Percentiles rank a stretch among this genome's conserved stretches.
These are phyloP conservation scores for Brachypalpus laphriformis DNA, from an alignment of 2,888 invertebrate species.

Conservation along the genomic window DNA sequence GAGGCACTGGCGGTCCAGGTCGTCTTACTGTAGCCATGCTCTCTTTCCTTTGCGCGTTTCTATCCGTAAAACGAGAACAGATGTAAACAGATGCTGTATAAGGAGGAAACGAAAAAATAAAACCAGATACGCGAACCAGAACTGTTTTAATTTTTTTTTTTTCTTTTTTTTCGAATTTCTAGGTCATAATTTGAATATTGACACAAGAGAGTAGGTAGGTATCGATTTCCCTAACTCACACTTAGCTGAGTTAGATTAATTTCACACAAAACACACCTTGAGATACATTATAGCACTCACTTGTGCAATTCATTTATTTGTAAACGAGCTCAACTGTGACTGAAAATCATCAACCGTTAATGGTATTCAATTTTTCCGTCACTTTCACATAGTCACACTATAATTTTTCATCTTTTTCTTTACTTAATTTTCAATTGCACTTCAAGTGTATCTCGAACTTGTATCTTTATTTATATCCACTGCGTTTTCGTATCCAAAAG, in stretches of 20 bases:
- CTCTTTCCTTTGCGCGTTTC: constrained; percentile 5
- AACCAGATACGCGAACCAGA: constrained; percentile 46
- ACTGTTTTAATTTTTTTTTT: constrained; percentile 17
- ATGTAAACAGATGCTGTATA: constrained; percentile 29
- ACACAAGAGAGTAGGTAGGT: constrained; percentile 38
- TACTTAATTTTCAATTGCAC: background rate
- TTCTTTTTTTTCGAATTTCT: constrained; percentile 32
- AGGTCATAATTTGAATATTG: constrained; percentile 67
- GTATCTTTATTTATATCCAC: constrained; percentile 20
- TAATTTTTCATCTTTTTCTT: background rate
- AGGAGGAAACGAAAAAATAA: constrained; percentile 11
- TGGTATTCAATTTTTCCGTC: background rate
- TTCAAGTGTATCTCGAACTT: constrained; percentile 18
- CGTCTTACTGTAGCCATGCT: constrained; percentile 84
- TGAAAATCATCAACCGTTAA: constrained; percentile 14
- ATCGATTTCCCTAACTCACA: constrained; percentile 60
- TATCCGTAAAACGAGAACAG: constrained; percentile 38
- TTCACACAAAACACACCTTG: constrained; percentile 3
- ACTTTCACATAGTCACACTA: constrained; percentile 14
- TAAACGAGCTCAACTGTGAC: background rate
- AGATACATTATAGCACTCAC: constrained; percentile 5
- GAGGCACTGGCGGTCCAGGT: constrained; percentile 90
- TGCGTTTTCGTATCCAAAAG: constrained; percentile 22
- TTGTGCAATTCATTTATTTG: constrained; percentile 19
- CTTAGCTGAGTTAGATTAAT: background rate